phyloP scores from a whole-genome alignment of 2,888 invertebrate species.

The Troides oblongomaculatus region DNA sequence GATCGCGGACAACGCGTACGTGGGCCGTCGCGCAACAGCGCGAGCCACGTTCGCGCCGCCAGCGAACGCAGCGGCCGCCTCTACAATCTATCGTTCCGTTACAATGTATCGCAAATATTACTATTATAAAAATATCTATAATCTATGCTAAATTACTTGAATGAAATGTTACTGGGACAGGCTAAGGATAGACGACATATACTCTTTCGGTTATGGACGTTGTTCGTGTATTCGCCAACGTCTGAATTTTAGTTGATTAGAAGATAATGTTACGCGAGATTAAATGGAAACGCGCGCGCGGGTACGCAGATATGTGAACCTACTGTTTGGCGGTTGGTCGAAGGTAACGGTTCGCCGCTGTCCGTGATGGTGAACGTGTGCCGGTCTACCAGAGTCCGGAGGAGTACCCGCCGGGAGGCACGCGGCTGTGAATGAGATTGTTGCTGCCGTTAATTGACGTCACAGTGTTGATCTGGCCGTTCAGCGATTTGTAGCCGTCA shows the following conservation, averaged over 20 bases:
- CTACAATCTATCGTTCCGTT: constrained; percentile 54
- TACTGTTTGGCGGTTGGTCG: constrained; percentile 36
- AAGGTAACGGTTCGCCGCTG: constrained; percentile 42
- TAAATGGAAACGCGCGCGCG: constrained; percentile 57
- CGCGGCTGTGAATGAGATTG: constrained; percentile 76
- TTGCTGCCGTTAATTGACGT: constrained; percentile 69
- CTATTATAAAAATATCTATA: constrained; percentile 79
- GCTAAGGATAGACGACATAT: constrained; percentile 78
- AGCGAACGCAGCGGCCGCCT: constrained; percentile 45
- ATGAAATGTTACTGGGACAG: constrained; percentile 71
- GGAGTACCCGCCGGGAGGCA: constrained; percentile 85
- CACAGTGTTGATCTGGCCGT: constrained; percentile 79
- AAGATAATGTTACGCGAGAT: constrained; percentile 35
- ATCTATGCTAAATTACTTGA: constrained; percentile 73
- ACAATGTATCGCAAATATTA: constrained; percentile 67
- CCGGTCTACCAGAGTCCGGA: constrained; percentile 83
- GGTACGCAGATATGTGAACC: constrained; percentile 37
- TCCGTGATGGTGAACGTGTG: constrained; percentile 38
- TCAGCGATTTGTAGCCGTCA: constrained; percentile 79
- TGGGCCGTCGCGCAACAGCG: constrained; percentile 39
- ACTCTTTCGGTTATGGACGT: constrained; percentile 64
- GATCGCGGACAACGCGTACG: constrained; percentile 39
- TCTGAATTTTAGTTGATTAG: constrained; percentile 56
- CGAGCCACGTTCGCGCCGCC: constrained; percentile 28
- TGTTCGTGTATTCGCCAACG: constrained; percentile 55